A percentile compares a stretch with the other conserved stretches of the same genome.
Conservation (phyloP, 1,140 invertebrate species). For the Leptinotarsa texana region DNA sequence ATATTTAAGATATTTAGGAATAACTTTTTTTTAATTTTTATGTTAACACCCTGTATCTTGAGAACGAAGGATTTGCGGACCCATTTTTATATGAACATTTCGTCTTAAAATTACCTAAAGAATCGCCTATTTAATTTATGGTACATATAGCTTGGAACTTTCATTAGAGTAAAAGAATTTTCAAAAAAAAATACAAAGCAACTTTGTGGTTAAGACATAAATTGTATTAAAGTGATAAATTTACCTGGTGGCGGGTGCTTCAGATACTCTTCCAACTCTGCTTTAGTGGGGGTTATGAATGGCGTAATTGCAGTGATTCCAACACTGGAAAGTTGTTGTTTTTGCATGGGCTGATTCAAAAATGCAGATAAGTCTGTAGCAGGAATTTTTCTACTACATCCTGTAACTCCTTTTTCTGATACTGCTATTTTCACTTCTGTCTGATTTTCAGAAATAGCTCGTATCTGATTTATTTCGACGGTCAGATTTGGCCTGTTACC, state of each 20-base stretch:
- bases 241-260: conserved; percentile 82
- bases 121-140: no score
- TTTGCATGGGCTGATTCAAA: conserved; percentile 69
- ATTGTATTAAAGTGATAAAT: neutral
- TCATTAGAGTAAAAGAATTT: no score
- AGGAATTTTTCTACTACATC: conserved; percentile 69
- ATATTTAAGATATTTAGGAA: no score
- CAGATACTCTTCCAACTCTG: conserved; percentile 85
- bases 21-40: no score
- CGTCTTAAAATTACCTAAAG: no score
- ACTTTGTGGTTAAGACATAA: no score
- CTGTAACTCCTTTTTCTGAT: conserved; percentile 73
- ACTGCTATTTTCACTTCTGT: conserved; percentile 74
- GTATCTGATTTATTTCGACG: conserved; percentile 76
- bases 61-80: no score
- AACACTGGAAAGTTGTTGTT: conserved; percentile 70
- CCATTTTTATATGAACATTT: no score
- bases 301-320: conserved; percentile 64
- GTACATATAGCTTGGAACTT: no score
- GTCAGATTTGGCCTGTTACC: conserved; percentile 84
- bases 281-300: conserved; percentile 68
- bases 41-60: no score
- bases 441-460: conserved; percentile 73
- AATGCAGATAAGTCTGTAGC: conserved; percentile 74
- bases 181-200: no score